Evolutionary conservation across 1,140 invertebrate genomes (phyloP).

Genomic region (Lysiphlebus fabarum): DNA sequence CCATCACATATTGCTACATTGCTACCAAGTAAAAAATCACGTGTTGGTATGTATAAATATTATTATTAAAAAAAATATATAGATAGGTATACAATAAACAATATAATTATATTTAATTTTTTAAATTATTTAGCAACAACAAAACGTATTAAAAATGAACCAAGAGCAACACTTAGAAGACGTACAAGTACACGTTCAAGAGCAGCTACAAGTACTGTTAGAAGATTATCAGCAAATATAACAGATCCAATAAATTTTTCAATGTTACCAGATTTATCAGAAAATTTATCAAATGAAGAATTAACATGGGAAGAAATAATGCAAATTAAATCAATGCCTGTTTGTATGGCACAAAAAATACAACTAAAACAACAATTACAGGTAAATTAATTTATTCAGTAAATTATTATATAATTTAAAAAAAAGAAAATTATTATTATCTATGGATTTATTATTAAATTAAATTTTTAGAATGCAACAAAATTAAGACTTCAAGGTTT

Average conservation of each 20-base stretch:
- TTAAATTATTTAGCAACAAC: slow-evolving; percentile 48
- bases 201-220: slow-evolving; percentile 58
- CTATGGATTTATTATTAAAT: slow-evolving; percentile 14
- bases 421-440: slow-evolving; percentile 2
- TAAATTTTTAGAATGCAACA: slow-evolving; percentile 64
- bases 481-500: slow-evolving; percentile 75
- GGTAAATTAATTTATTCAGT: slow-evolving; percentile 49
- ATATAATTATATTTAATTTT: too few relatives aligned
- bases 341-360: slow-evolving; percentile 77
- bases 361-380: slow-evolving; percentile 75
- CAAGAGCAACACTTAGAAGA: slow-evolving; percentile 59
- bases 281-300: slow-evolving; percentile 78
- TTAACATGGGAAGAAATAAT: slow-evolving; percentile 82
- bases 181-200: slow-evolving; percentile 64
- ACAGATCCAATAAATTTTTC: slow-evolving; percentile 67
- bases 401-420: not conserved
- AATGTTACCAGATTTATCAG: slow-evolving; percentile 73
- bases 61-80: not conserved
- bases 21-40: slow-evolving; percentile 72
- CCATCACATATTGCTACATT: slow-evolving; percentile 71
- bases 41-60: slow-evolving; percentile 58
- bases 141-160: slow-evolving; percentile 55
- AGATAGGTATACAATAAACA: too few relatives aligned
- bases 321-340: slow-evolving; percentile 78
- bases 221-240: slow-evolving; percentile 62